Base-by-base conservation (phyloP, 37 sponge, comb jelly and placozoan species). In the Chondrosia reniformis region DNA sequence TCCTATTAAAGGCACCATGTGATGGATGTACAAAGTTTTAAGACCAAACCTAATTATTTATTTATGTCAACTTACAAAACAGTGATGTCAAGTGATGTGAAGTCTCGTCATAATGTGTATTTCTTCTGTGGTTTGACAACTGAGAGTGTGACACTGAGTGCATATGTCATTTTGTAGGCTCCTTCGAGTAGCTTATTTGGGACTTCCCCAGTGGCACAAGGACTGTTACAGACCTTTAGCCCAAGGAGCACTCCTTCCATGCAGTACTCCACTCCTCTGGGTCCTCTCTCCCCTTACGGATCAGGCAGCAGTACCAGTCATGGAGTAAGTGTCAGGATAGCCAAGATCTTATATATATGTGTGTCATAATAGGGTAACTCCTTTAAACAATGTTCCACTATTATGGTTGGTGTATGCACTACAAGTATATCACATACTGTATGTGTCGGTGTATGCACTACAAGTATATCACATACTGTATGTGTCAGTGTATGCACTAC, bases 171-270 rank as follows among this genome's bases (percentile, higher is more conserved):
- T 1, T 12, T 73, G 69, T 44, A 37, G 34, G 66, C 69, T 59
- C 79, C 33, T 83, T 63, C 59, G 54, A 62, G 65, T 32, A 43
- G 63, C 43, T 49, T 90, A 6, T 37, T 91, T 30, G 82, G 87
- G 41, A 81, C 80, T 69, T 83, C 84, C 32, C 94, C 94, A 1
- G 79, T 86, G 63, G 94, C 89, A 19, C 94, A 93, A 45, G 79
- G 87, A 1, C 85, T 93, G 74, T 32, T 89, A 39, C 94, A 89
- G 78, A 66, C 87, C 30, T 84, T 89, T 69, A 77, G 76, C 46
- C 81, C 84, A 5, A 80, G 38, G n/a, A 37, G 45, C 39, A 4
- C 79, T 32, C 33, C 76, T 38, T 77, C 85, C 22, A 61, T 83
- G 63, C 73, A 83, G n/a, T 91, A 81, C 77, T 81, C 84, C 67